phyloP scores from a whole-genome alignment of 1,140 invertebrate genomes.

The Cyclina sinensis region DNA sequence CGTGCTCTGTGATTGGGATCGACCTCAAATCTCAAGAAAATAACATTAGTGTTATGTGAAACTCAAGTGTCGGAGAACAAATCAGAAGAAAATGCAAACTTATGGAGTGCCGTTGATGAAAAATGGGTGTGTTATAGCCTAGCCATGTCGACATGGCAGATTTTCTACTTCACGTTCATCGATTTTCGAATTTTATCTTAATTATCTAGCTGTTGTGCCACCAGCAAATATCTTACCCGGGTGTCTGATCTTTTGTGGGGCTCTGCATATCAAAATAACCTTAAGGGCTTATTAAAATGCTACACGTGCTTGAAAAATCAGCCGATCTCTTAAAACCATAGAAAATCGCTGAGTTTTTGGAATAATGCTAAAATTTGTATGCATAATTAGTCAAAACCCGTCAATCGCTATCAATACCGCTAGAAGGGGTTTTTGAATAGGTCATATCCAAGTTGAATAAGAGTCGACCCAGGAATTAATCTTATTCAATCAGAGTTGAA shows the following conservation, averaged over 20 bases:
- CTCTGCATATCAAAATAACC: constrained; percentile 62
- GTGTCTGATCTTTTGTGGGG: constrained; percentile 51
- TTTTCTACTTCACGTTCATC: constrained; percentile 14
- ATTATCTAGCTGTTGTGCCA: constrained; percentile 47
- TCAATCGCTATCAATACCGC: constrained; percentile 44
- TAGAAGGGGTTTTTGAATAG: constrained; percentile 51
- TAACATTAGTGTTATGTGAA: constrained; percentile 5
- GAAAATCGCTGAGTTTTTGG: constrained; percentile 57
- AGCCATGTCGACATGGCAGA: constrained; percentile 25
- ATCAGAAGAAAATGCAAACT: constrained; percentile 37
- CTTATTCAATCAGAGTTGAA: constrained; percentile 19
- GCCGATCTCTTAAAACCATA: constrained; percentile 46
- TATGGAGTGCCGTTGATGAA: constrained; percentile 19
- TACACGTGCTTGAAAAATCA: constrained; percentile 57
- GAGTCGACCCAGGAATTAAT: constrained; percentile 37
- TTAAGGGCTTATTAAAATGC: constrained; percentile 54
- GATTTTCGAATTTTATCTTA: constrained; percentile 60
- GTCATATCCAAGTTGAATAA: constrained; percentile 38
- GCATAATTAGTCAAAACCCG: constrained; percentile 57
- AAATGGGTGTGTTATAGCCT: constrained; percentile 22
- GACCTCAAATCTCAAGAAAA: neutral
- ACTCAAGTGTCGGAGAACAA: neutral
- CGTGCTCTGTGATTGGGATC: neutral
- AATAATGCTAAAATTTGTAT: constrained; percentile 66
- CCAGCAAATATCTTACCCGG: constrained; percentile 25